A percentile compares a stretch with the other conserved stretches of the same genome.
Evolutionary conservation across 2,888 invertebrate genomes (phyloP).

Genomic region (Zelleria hepariella): DNA sequence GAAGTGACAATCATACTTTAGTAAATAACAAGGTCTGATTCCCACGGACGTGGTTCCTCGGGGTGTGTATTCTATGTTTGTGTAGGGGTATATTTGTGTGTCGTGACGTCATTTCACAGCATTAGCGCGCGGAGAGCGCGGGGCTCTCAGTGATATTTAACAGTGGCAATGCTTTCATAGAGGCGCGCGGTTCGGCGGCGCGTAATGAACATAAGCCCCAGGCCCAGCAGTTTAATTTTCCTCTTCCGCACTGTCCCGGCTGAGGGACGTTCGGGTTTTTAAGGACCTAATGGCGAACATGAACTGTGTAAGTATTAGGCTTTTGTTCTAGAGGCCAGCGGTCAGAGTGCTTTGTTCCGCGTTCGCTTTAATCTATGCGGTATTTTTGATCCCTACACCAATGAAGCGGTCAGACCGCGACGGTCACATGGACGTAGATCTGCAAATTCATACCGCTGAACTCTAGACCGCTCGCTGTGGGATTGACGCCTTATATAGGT

Average conservation of each 20-base stretch:
- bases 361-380: not conserved
- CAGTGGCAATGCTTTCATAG: conserved; percentile 39
- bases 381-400: not conserved
- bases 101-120: not conserved
- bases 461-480: too few relatives aligned
- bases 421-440: too few relatives aligned
- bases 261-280: conserved; percentile 12
- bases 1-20: not conserved
- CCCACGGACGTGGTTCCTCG: not conserved
- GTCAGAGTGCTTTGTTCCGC: too few relatives aligned
- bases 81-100: too few relatives aligned
- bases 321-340: too few relatives aligned
- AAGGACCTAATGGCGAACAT: not conserved
- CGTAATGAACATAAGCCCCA: conserved; percentile 61
- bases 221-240: conserved; percentile 71
- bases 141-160: conserved; percentile 26
- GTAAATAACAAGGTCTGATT: not conserved
- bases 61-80: too few relatives aligned
- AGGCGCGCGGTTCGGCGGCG: conserved; percentile 47
- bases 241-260: conserved; percentile 64
- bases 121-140: not conserved
- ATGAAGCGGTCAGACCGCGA: too few relatives aligned
- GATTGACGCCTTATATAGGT: too few relatives aligned
- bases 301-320: too few relatives aligned
- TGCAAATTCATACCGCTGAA: too few relatives aligned